Base-by-base conservation (phyloP, 1,140 invertebrate genomes). In the Apis florea region DNA sequence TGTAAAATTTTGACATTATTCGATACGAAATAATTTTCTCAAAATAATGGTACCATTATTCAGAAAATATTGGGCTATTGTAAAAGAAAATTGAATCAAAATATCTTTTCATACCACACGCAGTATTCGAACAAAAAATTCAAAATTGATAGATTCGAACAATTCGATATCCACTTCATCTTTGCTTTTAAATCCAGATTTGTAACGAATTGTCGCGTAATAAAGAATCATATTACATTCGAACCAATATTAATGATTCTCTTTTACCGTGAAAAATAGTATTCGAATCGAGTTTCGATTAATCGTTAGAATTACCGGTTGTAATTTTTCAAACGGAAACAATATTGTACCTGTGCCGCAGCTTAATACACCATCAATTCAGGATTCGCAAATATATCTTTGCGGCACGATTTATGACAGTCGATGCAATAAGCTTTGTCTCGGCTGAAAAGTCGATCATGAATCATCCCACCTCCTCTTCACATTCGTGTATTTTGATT, bases 321-420 rank as follows among this genome's bases (percentile, higher is more conserved):
- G 59, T 53, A 53, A 73, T 73, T 79, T 58, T 73, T 66, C 26
- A 21, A 64, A 72, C 49, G 31, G n/a, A 19, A 47, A 56, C 78
- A 73, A 72, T 79, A 64, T 31, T 54, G 51, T 31, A 9, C 9
- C 15, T 21, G n/a, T 17, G 31, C 19, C 21, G 8, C 47, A 56
- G 24, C 19, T 66, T 26, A 64, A 79, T 73, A 31, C 17, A 1
- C 31, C 12, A 79, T 66, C 59, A 49, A 66, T 66, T 64, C 17
- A 12, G 19, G 4, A 64, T 49, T 64, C 51, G 11, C 49, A n/a
- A 24, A 71, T 40, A n/a, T 5, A 64, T 64, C 69, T 9, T 40
- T 40, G 31, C 21, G 15, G 51, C 49, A 17, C 24, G 63, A 75
- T 80, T 74, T 75, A 80, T 13, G 79, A 51, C 24, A 26, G 8